Evolutionary conservation across 2,113 vertebrate genomes (phyloP), one percentile per base, ranked within the genome.

Genomic region (Ia io): DNA sequence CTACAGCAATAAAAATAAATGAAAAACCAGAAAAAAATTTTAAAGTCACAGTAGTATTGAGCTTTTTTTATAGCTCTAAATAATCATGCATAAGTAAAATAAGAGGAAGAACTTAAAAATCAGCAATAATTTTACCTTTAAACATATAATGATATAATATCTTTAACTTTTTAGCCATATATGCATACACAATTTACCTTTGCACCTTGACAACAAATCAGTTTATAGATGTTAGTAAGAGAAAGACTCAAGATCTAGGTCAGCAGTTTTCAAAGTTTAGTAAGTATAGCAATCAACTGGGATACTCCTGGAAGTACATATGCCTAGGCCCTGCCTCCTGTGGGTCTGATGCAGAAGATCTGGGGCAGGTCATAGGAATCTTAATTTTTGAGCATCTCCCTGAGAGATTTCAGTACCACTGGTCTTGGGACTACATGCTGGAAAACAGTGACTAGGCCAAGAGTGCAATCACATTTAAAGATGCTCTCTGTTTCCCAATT

Each of bases 1-100:
- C 12, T 80, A 2, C 5, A 51, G 3, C 32, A 92, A 79, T 65
- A 85, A 84, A 95, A 88, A 88, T 76, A 94, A 94, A 61, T 49
- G 9, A 85, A 76, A 13, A 56, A 70, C 4, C 44, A 42, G 23
- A 67, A 90, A 88, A 77, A 3, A 95, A 40, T 17, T 2, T 32
- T 30, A 51, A 67, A 70, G 22, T 74, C 32, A 56, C 3, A 56
- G 9, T n/a, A 90, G 1, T 32, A 17, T 35, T 88, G 22, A 83
- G 3, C 32, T 89, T 69, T 69, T 20, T 78, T 91, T 56, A 69
- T 56, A 47, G 18, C 25, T 59, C 30, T 37, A 70, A 92, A 71
- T 79, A 22, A 53, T 87, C 37, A 49, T 85, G 28, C 6, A 90
- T 40, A 4, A 82, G 83, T 82, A 85, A 82, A 94, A 56, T 37